Evolutionary conservation across 2,797 vertebrate species (phyloP).

Genomic region (Bovichtus diacanthus): DNA sequence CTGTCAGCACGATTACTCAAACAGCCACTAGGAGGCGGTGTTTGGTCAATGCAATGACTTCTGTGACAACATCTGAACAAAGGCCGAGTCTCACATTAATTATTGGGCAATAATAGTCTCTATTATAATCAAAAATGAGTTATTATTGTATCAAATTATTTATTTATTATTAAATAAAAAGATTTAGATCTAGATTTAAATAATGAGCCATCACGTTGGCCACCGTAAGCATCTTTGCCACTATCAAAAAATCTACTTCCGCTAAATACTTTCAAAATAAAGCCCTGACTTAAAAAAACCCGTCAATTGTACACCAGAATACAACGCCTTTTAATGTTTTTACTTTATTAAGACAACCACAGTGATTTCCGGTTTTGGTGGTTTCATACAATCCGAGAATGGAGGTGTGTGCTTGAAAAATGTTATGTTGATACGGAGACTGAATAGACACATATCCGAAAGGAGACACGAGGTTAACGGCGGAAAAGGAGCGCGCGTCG

Average conservation of each 20-base stretch:
- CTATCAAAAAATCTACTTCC: conserved; percentile 15
- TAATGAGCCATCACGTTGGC: not conserved
- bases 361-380: conserved; percentile 13
- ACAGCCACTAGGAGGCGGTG: conserved; percentile 7
- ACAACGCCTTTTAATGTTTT: rapidly evolving
- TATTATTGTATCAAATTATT: not conserved
- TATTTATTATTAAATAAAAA: too few species aligned
- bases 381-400: conserved; percentile 16
- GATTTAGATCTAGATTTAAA: not conserved
- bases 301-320: rapidly evolving
- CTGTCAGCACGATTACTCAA: not conserved
- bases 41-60: not conserved
- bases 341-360: conserved; percentile 22
- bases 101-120: not conserved
- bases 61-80: conserved; percentile 2
- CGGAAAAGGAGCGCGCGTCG: conserved; percentile 44
- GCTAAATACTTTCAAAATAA: conserved; percentile 57
- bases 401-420: conserved; percentile 40
- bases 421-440: conserved; percentile 48
- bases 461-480: conserved; percentile 43
- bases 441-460: conserved; percentile 32
- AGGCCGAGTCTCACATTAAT: not conserved
- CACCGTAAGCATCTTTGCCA: too few species aligned
- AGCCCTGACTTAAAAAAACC: rapidly evolving
- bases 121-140: not conserved